Base-by-base conservation (phyloP, 2,113 vertebrate genomes). In the Micronycteris hirsuta region DNA sequence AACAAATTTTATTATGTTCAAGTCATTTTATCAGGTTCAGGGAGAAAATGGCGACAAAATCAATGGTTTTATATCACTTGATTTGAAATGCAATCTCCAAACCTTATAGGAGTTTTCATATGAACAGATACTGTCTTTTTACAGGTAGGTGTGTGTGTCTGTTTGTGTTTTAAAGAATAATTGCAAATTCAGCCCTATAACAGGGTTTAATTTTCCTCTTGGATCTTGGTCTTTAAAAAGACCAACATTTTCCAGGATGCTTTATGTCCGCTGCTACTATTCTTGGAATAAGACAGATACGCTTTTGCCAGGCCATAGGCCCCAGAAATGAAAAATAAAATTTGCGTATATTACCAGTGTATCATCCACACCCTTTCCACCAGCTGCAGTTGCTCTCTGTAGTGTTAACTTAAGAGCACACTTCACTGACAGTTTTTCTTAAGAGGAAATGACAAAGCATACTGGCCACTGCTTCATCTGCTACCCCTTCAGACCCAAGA, bases 151-250 rank as follows among this genome's bases (percentile, higher is more conserved):
- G 24, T 65, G 22, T 82, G 38, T 54, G 15, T 93, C 17, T 70
- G 2, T 58, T 9, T 84, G 22, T 87, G 28, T 77, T 38, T 91
- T 73, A 77, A 87, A 93, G 41, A 93, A 52, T 86, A 81, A 89
- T 89, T 92, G 9, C 81, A 36, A 82, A 82, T 82, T 92, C 15
- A 92, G 11, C 68, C 43, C 26, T 86, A 19, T 47, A 67, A 58
- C 11, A 78, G 68, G 86, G 54, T 80, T 78, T 41, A 95, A 45
- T 87, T 93, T 96, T 83, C 24, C 24, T 82, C 13, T 91, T 91
- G 5, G 45, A 73, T 71, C 47, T 73, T 86, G 52, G 67, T 78
- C 68, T 96, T 95, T 84, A 86, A 81, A 74, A 36, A 83, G 68
- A 94, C 38, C 20, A 26, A 36, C 49, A 47, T 83, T 96, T 95